A percentile compares a stretch with the other conserved stretches of the same genome.
These are phyloP conservation scores for Drosophila virilis DNA, from an alignment of 1,140 invertebrate species.

Conservation along the genomic window DNA sequence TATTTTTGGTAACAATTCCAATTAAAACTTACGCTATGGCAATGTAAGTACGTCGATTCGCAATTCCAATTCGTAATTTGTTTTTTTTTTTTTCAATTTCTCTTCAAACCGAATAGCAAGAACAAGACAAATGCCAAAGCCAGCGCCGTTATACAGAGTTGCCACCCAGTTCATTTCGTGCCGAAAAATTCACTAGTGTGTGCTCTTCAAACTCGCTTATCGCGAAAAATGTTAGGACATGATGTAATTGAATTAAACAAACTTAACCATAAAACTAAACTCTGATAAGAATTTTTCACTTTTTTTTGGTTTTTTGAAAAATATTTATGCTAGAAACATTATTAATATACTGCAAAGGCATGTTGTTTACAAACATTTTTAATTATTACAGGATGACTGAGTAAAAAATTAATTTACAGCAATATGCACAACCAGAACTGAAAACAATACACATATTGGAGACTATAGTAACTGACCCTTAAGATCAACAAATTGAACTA, in stretches of 20 bases:
- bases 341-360: not conserved
- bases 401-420: constrained; percentile 48
- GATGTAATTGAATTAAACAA: constrained; percentile 2
- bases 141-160: constrained; percentile 40
- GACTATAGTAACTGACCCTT: constrained; percentile 56
- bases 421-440: constrained; percentile 54
- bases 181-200: not conserved
- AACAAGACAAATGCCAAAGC: constrained; percentile 33
- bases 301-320: not conserved
- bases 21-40: not conserved
- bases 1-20: not conserved
- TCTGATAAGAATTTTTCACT: constrained; percentile 2
- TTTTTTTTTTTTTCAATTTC: constrained; percentile 32
- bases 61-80: constrained; percentile 22
- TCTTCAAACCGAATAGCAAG: constrained; percentile 21
- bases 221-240: not conserved
- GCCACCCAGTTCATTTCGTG: constrained; percentile 14
- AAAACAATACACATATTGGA: constrained; percentile 43
- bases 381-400: constrained; percentile 19
- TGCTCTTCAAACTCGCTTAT: constrained; percentile 2
- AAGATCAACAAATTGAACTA: constrained; percentile 69
- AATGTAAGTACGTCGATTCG: not conserved
- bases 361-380: constrained; percentile 16
- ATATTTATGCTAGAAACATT: not conserved
- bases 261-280: not conserved